phyloP scores from a whole-genome alignment of 1,140 invertebrate species.

The Drosophila mauritiana region DNA sequence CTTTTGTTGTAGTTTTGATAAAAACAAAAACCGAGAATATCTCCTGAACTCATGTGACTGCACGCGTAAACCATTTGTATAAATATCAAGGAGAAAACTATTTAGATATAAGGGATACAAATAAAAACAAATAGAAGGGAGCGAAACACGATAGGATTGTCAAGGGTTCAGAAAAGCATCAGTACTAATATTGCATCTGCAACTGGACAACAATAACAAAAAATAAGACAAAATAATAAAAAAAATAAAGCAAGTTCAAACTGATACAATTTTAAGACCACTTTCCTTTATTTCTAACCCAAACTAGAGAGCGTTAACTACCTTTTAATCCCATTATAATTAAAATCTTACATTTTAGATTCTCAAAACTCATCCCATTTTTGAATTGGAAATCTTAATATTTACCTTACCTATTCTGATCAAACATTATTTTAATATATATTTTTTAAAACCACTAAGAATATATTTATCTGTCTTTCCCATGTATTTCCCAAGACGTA shows the following conservation, averaged over 20 bases:
- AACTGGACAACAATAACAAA: conserved; percentile 22
- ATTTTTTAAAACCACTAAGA: too few relatives aligned
- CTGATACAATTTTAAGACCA: conserved; percentile 8
- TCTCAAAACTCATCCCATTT: too few relatives aligned
- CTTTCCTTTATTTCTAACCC: background rate
- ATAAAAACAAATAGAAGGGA: conserved; percentile 40
- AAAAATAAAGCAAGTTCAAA: conserved; percentile 54
- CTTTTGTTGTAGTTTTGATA: conserved; percentile 43
- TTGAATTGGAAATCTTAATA: too few relatives aligned
- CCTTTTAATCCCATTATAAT: too few relatives aligned
- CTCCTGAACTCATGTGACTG: conserved; percentile 70
- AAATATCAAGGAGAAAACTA: conserved; percentile 35
- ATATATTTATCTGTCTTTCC: too few relatives aligned
- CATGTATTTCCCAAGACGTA: too few relatives aligned
- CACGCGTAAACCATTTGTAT: conserved; percentile 28
- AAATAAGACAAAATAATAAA: conserved; percentile 9
- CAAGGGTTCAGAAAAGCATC: conserved; percentile 53
- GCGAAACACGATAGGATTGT: conserved; percentile 28
- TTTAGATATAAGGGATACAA: conserved; percentile 62
- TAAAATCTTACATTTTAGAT: too few relatives aligned
- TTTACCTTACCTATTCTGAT: too few relatives aligned
- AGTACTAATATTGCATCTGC: background rate
- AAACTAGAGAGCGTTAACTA: background rate
- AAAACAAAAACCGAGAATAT: conserved; percentile 33
- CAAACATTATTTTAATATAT: too few relatives aligned